Conservation (phyloP, 2,113 vertebrate genomes). For the Perca flavescens region DNA sequence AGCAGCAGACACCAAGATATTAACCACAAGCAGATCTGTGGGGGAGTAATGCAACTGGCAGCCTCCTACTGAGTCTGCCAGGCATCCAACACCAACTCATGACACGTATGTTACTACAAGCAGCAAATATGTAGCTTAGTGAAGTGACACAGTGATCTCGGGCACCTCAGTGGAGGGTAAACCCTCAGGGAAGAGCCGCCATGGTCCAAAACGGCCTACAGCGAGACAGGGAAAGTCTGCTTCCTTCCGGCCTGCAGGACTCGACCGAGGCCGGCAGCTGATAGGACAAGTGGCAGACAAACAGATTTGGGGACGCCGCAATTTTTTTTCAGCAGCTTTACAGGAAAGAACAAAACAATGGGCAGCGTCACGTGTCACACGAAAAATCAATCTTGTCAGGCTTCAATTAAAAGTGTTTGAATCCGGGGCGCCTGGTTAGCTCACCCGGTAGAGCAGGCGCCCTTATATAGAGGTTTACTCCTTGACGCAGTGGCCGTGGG, state of each 20-base stretch:
- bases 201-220: conserved; percentile 30
- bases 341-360: background rate
- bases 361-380: background rate
- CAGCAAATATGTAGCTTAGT: conserved; percentile 42
- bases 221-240: conserved; percentile 27
- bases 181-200: conserved; percentile 29
- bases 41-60: conserved; percentile 5
- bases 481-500: no score
- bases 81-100: background rate
- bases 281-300: conserved; percentile 21
- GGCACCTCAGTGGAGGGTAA: conserved; percentile 40
- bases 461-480: no score
- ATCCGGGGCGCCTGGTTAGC: no score
- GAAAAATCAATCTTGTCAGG: no score
- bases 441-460: no score
- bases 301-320: conserved; percentile 1
- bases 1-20: background rate
- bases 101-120: conserved; percentile 20
- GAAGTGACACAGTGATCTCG: conserved; percentile 47
- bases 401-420: no score
- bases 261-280: conserved; percentile 5
- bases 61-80: conserved; percentile 1
- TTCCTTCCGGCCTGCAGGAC: background rate
- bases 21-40: background rate
- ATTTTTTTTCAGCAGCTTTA: background rate